phyloP scores from a whole-genome alignment of 2,113 vertebrate species.

The Solenodon paradoxus region DNA sequence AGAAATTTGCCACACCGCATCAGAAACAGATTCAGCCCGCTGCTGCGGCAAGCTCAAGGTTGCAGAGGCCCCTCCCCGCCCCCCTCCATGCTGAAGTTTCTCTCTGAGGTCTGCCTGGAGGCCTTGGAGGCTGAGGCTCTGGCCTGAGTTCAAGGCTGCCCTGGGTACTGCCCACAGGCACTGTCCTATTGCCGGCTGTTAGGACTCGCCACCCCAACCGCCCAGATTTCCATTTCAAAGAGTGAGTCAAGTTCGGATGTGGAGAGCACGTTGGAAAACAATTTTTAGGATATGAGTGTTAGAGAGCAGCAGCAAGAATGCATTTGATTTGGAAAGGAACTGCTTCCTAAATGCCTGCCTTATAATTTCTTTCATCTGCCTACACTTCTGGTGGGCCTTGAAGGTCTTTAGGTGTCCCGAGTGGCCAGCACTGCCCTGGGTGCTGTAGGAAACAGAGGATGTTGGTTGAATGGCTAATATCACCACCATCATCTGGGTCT shows the following conservation, averaged over 20 bases:
- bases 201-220: constrained; percentile 13
- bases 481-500: background rate
- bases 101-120: background rate
- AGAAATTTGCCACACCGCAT: constrained; percentile 69
- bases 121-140: background rate
- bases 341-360: constrained; percentile 49
- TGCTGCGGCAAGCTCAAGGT: constrained; percentile 37
- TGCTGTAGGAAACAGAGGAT: background rate
- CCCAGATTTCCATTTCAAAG: constrained; percentile 70
- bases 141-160: background rate
- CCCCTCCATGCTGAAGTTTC: no score
- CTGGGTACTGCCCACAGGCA: background rate
- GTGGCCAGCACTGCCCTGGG: background rate
- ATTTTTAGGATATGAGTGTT: constrained; percentile 74
- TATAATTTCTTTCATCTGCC: constrained; percentile 64
- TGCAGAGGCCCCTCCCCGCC: background rate
- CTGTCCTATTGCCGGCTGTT: background rate
- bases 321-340: constrained; percentile 66
- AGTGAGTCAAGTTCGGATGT: constrained; percentile 72
- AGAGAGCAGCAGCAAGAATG: constrained; percentile 35
- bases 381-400: background rate
- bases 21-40: constrained; percentile 64
- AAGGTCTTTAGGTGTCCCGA: background rate
- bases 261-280: constrained; percentile 64
- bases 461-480: background rate